Base-by-base conservation (phyloP, 2,888 invertebrate species). In the Nephrotoma guestfalica region DNA sequence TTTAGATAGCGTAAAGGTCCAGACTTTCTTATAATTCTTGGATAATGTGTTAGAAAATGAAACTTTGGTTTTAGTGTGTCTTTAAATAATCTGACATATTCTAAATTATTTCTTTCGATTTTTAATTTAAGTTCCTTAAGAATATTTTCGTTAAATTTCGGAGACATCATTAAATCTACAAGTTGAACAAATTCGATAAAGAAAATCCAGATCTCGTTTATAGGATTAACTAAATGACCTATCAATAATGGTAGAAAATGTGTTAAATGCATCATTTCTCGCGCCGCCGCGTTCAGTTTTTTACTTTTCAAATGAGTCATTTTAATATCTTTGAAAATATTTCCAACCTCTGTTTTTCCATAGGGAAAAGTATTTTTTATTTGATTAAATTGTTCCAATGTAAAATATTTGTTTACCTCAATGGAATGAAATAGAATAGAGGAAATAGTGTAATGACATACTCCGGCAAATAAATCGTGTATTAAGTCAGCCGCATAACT, bases 311-410 rank as follows among this genome's bases (percentile, higher is more conserved):
- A 83, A 40, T 83, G 83, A 7, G 4, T 18, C 9, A 83, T 7
- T 40, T 18, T 83, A 18, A 83, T 83, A 30, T 83, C 18, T 18
- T 83, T 83, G 30, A 13, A 83, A 30, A 83, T 83, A 40, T 83
- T 83, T 11, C 83, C 83, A 9, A 83, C 13, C 18, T 30, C 83
- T 9, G 83, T 83, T 18, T 83, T 30, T 11, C 83, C 83, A 83
- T 83, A 83, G 11, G 83, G 40, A 83, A 83, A 83, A 6, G 83
- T 83, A 9, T 30, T 40, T 83, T 83, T 83, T 11, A 83, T 40
- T 83, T 83, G 15, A 13, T 83, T 83, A 2, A 89, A 86, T 7
- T 41, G 88, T 83, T 88, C 87, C 86, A 83, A 13, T 30, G 83
- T 83, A 30, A 83, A 83, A 40, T 83, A 83, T 83, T 83, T 30